These are phyloP conservation scores for Trichoplusia ni DNA, from an alignment of 1,140 invertebrate genomes.

Conservation along the genomic window DNA sequence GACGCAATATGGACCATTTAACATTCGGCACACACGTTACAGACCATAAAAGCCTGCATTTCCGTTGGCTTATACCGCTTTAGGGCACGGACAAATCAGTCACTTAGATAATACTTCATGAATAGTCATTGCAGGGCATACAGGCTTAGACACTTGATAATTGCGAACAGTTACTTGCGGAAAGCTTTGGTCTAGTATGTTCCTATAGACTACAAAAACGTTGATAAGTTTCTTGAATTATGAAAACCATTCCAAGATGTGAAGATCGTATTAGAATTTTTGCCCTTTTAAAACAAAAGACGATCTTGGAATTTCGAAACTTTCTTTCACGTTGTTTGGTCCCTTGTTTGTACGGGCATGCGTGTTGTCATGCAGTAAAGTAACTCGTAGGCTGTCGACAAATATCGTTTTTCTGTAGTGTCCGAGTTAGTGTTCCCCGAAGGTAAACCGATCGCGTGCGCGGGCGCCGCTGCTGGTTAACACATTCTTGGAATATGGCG, in stretches of 20 bases:
- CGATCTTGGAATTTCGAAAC: too few species aligned
- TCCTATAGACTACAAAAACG: too few species aligned
- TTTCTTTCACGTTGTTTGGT: neutral
- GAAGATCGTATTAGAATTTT: too few species aligned
- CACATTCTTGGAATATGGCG: constrained; percentile 50
- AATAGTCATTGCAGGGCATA: constrained; percentile 43
- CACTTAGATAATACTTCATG: constrained; percentile 57
- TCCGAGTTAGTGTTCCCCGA: constrained; percentile 42
- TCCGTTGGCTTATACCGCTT: constrained; percentile 57
- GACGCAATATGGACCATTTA: constrained; percentile 47
- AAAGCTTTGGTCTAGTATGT: too few species aligned
- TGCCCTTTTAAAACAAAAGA: too few species aligned
- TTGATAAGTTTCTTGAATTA: too few species aligned
- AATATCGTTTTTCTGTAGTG: constrained; percentile 31
- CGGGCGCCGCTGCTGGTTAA: constrained; percentile 37
- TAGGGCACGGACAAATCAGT: constrained; percentile 63
- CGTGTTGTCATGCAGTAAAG: constrained; percentile 16
- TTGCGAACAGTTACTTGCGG: neutral
- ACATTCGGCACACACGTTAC: constrained; percentile 53
- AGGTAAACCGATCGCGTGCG: constrained; percentile 49
- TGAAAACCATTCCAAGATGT: too few species aligned
- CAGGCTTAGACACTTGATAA: constrained; percentile 8
- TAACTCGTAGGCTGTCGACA: constrained; percentile 10
- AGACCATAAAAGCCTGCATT: constrained; percentile 64
- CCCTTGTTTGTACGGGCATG: constrained; percentile 11